Evolutionary conservation across 2,113 vertebrate species (phyloP).

Genomic region (Pterophyllum scalare): DNA sequence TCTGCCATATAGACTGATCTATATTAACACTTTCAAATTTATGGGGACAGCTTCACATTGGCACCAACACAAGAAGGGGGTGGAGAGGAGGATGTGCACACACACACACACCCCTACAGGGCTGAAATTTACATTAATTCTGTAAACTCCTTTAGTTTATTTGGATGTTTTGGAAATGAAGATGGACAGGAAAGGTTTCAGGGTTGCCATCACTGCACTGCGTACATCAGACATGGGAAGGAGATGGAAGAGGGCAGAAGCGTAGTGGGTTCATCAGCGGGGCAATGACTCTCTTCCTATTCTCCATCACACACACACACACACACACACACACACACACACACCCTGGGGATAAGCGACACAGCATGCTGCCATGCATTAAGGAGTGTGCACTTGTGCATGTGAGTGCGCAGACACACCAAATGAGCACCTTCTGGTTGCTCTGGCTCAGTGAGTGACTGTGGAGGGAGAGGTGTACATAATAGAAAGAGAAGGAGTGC

Average conservation of each 20-base stretch:
- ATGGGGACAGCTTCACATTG: not conserved
- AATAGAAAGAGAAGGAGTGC: not conserved
- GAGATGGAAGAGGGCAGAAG: conserved; percentile 50
- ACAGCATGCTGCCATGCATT: conserved; percentile 52
- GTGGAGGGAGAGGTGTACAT: not conserved
- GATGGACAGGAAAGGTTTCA: conserved; percentile 10
- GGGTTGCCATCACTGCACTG: not conserved
- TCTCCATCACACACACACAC: conserved; percentile 61
- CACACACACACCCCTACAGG: not conserved
- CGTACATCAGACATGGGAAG: conserved; percentile 34
- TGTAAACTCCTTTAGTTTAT: conserved; percentile 21
- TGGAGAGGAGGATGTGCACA: too few relatives aligned
- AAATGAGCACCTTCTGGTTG: conserved; percentile 54
- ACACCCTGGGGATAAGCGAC: conserved; percentile 42
- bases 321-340: conserved; percentile 26
- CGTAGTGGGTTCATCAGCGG: conserved; percentile 68
- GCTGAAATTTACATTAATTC: conserved; percentile 16
- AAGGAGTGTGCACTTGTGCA: conserved; percentile 34
- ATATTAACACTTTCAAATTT: not conserved
- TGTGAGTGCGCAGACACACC: conserved; percentile 27
- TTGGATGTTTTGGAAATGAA: conserved; percentile 39
- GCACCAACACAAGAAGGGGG: too few relatives aligned
- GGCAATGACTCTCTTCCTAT: conserved; percentile 64
- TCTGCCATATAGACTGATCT: not conserved
- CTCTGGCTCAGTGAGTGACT: not conserved